Percentiles rank a stretch among this genome's conserved stretches.
Evolutionary conservation across 2,888 invertebrate species (phyloP).

Genomic region (Agrochola macilenta): DNA sequence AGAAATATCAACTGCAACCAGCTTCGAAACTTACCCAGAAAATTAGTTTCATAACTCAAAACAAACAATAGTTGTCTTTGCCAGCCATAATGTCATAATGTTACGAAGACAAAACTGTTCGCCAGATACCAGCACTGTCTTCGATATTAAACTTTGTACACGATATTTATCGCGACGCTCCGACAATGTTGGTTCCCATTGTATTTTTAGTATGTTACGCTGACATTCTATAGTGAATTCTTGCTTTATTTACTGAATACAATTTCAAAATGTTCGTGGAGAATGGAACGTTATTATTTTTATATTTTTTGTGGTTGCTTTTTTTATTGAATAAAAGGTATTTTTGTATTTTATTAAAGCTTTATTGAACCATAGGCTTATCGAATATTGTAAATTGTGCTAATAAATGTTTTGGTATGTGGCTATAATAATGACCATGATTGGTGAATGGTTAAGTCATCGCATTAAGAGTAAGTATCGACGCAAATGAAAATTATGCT

Average conservation of each 20-base stretch:
- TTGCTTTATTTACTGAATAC: slow-evolving; percentile 48
- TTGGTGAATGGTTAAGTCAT: background rate
- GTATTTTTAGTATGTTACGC: slow-evolving; percentile 47
- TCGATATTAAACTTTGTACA: slow-evolving; percentile 61
- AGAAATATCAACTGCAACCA: slow-evolving; percentile 38
- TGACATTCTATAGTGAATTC: slow-evolving; percentile 33
- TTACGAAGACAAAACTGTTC: slow-evolving; percentile 53
- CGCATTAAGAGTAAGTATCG: background rate
- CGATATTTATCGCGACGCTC: slow-evolving; percentile 50
- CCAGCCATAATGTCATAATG: slow-evolving; percentile 53
- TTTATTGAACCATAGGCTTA: background rate
- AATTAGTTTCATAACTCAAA: slow-evolving; percentile 60
- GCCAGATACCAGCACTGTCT: slow-evolving; percentile 47
- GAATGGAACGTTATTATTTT: slow-evolving; percentile 29
- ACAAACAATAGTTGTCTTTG: slow-evolving; percentile 56
- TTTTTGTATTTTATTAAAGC: background rate
- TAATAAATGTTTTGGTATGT: background rate
- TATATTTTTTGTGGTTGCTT: background rate
- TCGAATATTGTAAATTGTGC: background rate
- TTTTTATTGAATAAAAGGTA: background rate
- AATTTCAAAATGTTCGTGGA: slow-evolving; percentile 35
- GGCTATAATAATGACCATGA: background rate
- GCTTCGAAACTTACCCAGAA: slow-evolving; percentile 42
- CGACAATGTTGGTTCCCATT: slow-evolving; percentile 51
- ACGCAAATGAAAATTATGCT: background rate